Base-by-base conservation (phyloP, 2,888 invertebrate genomes). In the Spialia ferax region DNA sequence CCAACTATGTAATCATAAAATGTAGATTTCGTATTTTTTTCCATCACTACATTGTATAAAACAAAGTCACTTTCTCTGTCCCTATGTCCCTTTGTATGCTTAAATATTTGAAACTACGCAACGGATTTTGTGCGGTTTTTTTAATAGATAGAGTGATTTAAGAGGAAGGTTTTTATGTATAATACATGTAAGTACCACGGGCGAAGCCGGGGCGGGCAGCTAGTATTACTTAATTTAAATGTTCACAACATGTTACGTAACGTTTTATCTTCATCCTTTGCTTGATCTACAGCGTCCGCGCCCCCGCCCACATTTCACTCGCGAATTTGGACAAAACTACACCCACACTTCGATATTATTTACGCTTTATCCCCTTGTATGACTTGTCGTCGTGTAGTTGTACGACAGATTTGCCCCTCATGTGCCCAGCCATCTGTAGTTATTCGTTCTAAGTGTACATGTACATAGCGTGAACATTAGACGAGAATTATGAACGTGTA, bases 251-350 rank as follows among this genome's bases (percentile, higher is more conserved):
- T 22, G 69, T 70, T 65, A 62, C 42, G 22, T 32, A 59, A 54
- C 18, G 69, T 62, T 65, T 64, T 50, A 74, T 84, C 75, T 80
- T 52, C n/a, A 64, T 54, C 66, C 70, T 69, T 71, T 13, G 13
- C 74, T 62, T 88, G 73, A 85, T 83, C 90, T 86, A 42, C 65
- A 69, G 35, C 69, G 67, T 70, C 74, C 74, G 73, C 76, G 75
- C 80, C 75, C 77, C 85, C 88, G 81, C 88, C 87, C 91, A 86
- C 88, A 81, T 81, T 77, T 81, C 80, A 79, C 82, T 83, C 86
- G 87, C 88, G 88, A 85, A 79, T 84, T 84, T 80, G 81, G 78
- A 85, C 85, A 84, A 88, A 88, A 90, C 90, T 90, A 91, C 86
- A 83, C 89, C 82, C 91, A 84, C 88, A 88, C 89, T 78, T 81